Percentiles rank a stretch among this genome's conserved stretches.
Evolutionary conservation across 2,113 vertebrate genomes (phyloP).

Genomic region (Pyrgilauda ruficollis): DNA sequence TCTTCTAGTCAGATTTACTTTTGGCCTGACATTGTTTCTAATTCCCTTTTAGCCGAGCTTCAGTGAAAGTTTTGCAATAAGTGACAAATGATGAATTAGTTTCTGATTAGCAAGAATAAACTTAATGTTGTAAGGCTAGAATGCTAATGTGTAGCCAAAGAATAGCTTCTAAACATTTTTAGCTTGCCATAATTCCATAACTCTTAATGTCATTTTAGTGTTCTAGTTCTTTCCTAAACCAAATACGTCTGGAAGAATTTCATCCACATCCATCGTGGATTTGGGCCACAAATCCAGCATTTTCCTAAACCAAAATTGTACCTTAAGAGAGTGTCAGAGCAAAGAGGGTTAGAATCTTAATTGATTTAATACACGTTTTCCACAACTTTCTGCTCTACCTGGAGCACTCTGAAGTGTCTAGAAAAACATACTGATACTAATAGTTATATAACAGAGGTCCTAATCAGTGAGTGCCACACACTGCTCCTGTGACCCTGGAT

Average conservation of each 20-base stretch:
- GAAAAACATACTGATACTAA: not conserved
- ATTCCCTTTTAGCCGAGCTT: not conserved
- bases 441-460: not conserved
- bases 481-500: conserved; percentile 20
- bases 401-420: not conserved
- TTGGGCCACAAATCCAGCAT: not conserved
- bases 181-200: not conserved
- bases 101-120: conserved; percentile 40
- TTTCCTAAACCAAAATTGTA: not conserved
- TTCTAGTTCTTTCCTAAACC: not conserved
- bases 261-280: not conserved
- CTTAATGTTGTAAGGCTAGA: not conserved
- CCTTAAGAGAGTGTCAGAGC: not conserved
- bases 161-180: not conserved
- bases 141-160: not conserved
- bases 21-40: conserved; percentile 18
- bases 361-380: not conserved
- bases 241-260: not conserved
- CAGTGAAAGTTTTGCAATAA: conserved; percentile 3
- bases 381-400: not conserved
- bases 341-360: not conserved
- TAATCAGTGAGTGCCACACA: not conserved
- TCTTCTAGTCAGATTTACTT: not conserved
- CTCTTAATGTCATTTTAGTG: not conserved
- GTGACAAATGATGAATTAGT: conserved; percentile 24